Base-by-base conservation (phyloP, 2,113 vertebrate genomes). In the Hippopotamus amphibius region DNA sequence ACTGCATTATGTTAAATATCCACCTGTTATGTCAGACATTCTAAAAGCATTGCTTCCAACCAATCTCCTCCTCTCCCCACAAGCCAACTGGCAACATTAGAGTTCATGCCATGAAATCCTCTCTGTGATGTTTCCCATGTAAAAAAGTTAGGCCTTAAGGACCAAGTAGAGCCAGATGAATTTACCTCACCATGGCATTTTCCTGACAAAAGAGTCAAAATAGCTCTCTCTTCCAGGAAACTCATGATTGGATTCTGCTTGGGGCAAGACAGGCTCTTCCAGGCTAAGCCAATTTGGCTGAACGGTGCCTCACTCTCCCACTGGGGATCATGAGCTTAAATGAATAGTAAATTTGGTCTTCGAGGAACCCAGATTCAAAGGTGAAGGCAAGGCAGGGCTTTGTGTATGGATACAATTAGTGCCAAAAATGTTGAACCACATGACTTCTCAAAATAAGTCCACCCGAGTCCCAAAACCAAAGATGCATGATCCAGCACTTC, bases 311-410 rank as follows among this genome's bases (percentile, higher is more conserved):
- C 85, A 61, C n/a, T 61, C 92, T 97, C 97, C 96, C 95, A 77
- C 26, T 88, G 97, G 84, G 89, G 30, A 88, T 96, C 55, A 17
- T 63, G 7, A 94, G 6, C 30, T 85, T 63, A 93, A 93, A 84
- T 83, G 8, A 96, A 84, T 21, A 97, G 65, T 57, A 77, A 96
- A 84, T 71, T 90, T 3, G 43, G 80, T 95, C 80, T 95, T 97
- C 24, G 30, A 94, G 96, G 88, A 96, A 91, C 71, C 71, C 37
- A 74, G 41, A 90, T 61, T 96, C 96, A 93, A 97, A 96, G 90
- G 85, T 96, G 65, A 96, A 69, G 65, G 17, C 12, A 66, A 84
- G 43, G 66, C 41, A 88, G 26, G 61, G n/a, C 57, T 92, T 74
- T 72, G 16, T 55, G 8, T 30, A 72, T 57, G 50, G 26, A 55